Base-by-base conservation (phyloP, 2,888 invertebrate species). In the Xestia c-nigrum region DNA sequence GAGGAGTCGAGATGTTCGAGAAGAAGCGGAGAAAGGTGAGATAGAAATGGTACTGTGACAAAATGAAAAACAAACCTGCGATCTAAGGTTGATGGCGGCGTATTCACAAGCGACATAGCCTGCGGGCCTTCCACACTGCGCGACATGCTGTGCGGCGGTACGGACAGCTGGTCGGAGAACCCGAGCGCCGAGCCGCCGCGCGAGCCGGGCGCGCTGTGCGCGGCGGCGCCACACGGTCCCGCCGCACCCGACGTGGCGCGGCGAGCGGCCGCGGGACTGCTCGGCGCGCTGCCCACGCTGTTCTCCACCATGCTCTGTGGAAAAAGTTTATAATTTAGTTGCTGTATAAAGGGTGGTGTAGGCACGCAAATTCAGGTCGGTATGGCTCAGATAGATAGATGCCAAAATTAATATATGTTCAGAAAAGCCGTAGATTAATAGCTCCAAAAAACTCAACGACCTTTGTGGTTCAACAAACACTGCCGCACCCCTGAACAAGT, bases 281-380 rank as follows among this genome's bases (percentile, higher is more conserved):
- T 97, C 61, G 97, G 97, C 50, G 97, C 97, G 89, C 97, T 97
- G 88, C 97, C 97, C 91, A 97, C 97, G 80, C 97, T 96, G 93
- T 97, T 97, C 84, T 96, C 96, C n/a, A 94, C 93, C 87, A 94
- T 93, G 78, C 93, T 93, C 95, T 96, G 92, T 4, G 16, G 74
- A 19, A 1, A 21, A 1, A 2, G 5, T 5, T 5, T 5, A 12
- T 55, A 1, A 5, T 1, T 73, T n/a, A 69, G 24, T 24, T 55
- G 40, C 21, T 38, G 7, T 43, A 7, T 6, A 19, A 0, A n/a
- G 55, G n/a, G 10, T n/a, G 10, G 1, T n/a, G 3, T 10, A 10
- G 16, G 16, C 31, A 57, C 5, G 4, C 9, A 31, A 59, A 31
- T 31, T 31, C 9, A 7, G 19, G 59, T 31, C 59, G 24, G 16